Evolutionary conservation across 2,888 invertebrate genomes (phyloP).

Genomic region (Microchrysa polita): DNA sequence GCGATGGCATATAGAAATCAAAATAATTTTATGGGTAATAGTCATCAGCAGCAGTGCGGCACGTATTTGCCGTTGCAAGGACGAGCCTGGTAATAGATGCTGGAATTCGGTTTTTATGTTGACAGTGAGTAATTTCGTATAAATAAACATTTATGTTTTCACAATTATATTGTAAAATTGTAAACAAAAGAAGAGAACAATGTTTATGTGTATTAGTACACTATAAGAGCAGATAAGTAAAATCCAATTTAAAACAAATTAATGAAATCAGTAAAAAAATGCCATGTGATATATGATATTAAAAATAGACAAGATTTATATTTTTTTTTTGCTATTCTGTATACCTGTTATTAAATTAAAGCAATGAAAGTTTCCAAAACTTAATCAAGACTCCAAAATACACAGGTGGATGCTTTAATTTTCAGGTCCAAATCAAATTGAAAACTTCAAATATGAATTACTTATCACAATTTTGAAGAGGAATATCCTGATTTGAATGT

Average conservation of each 20-base stretch:
- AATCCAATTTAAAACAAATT: neutral
- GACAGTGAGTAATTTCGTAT: conserved; percentile 7
- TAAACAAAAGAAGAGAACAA: no score
- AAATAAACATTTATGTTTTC: neutral
- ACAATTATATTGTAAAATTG: no score
- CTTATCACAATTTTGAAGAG: no score
- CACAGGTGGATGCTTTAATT: no score
- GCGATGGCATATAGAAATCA: conserved; percentile 74
- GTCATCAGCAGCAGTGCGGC: conserved; percentile 84
- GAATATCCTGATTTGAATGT: no score
- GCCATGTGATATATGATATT: conserved; percentile 41
- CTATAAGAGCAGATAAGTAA: neutral
- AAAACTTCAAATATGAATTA: no score
- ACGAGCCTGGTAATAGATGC: conserved; percentile 80
- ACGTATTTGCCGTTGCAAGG: conserved; percentile 86
- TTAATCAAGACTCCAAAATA: no score
- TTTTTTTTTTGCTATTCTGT: conserved; percentile 1
- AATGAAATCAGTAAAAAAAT: conserved; percentile 7
- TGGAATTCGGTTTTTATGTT: conserved; percentile 30
- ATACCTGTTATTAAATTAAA: no score
- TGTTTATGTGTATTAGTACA: no score
- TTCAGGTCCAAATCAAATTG: no score
- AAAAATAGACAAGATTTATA: conserved; percentile 22
- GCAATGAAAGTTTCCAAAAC: no score
- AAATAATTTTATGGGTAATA: conserved; percentile 71